phyloP scores from a whole-genome alignment of 2,888 invertebrate genomes.

The Deilephila porcellus region DNA sequence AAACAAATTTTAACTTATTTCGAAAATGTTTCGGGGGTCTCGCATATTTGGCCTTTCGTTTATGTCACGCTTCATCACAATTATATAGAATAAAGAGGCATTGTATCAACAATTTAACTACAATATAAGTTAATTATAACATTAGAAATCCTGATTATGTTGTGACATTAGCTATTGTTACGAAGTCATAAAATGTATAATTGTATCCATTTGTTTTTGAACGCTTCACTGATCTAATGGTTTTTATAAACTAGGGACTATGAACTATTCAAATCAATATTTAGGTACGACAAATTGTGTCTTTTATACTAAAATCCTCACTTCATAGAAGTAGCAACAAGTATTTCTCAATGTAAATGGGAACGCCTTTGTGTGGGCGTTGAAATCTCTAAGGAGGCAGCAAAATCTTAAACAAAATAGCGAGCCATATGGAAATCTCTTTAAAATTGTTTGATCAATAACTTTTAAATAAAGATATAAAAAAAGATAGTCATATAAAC shows the following conservation, averaged over 20 bases:
- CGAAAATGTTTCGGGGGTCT: conserved; percentile 11
- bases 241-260: neutral
- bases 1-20: conserved; percentile 19
- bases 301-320: too few species aligned
- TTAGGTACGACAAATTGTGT: too few species aligned
- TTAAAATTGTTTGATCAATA: too few species aligned
- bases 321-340: too few species aligned
- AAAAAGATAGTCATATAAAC: too few species aligned
- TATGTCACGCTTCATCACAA: conserved; percentile 33
- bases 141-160: neutral
- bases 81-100: conserved; percentile 32
- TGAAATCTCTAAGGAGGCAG: too few species aligned
- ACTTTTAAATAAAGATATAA: too few species aligned
- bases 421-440: too few species aligned
- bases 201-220: neutral
- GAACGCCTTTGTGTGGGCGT: too few species aligned
- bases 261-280: neutral
- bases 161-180: neutral
- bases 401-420: too few species aligned
- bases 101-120: conserved; percentile 36
- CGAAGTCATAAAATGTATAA: neutral
- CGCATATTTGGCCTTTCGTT: conserved; percentile 28
- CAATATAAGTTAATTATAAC: neutral
- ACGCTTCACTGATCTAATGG: neutral
- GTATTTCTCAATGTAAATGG: too few species aligned